Evolutionary conservation across 1,140 invertebrate species (phyloP).

Genomic region (Drosophila bifasciata): DNA sequence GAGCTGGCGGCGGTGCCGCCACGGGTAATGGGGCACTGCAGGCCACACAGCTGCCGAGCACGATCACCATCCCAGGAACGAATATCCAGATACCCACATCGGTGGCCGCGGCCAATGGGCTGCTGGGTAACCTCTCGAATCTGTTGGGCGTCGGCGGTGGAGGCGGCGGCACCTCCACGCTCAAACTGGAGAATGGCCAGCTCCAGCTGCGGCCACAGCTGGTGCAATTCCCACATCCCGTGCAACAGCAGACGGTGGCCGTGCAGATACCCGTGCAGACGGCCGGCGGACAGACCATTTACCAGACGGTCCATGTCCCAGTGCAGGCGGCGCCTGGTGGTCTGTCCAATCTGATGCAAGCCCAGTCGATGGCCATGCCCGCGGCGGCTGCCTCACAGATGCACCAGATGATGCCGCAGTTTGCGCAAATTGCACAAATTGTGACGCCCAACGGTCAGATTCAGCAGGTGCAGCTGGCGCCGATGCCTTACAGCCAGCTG

Average conservation of each 20-base stretch:
- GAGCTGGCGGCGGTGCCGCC: not conserved
- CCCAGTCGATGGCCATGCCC: slow-evolving; percentile 70
- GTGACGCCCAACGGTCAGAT: slow-evolving; percentile 94
- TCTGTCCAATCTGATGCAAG: slow-evolving; percentile 84
- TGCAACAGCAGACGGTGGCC: slow-evolving; percentile 91
- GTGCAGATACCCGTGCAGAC: slow-evolving; percentile 96
- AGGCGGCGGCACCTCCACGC: slow-evolving; percentile 38
- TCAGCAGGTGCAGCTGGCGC: slow-evolving; percentile 91
- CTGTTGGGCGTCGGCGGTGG: slow-evolving; percentile 35
- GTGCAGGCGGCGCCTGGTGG: slow-evolving; percentile 88
- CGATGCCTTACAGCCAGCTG: slow-evolving; percentile 82
- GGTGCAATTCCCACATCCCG: slow-evolving; percentile 87
- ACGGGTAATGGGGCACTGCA: slow-evolving; percentile 5
- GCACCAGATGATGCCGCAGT: slow-evolving; percentile 90
- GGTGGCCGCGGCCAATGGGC: slow-evolving; percentile 75
- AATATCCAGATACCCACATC: slow-evolving; percentile 86
- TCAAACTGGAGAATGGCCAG: slow-evolving; percentile 78
- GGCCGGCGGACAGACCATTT: slow-evolving; percentile 95
- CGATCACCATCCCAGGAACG: slow-evolving; percentile 86
- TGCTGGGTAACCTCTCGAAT: slow-evolving; percentile 64
- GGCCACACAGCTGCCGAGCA: slow-evolving; percentile 39
- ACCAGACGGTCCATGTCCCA: slow-evolving; percentile 96
- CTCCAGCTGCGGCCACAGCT: slow-evolving; percentile 90
- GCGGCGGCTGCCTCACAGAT: slow-evolving; percentile 65
- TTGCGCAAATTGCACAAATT: slow-evolving; percentile 92